These are phyloP conservation scores for Geococcyx californianus DNA, from an alignment of 2,113 vertebrate species.

Conservation along the genomic window DNA sequence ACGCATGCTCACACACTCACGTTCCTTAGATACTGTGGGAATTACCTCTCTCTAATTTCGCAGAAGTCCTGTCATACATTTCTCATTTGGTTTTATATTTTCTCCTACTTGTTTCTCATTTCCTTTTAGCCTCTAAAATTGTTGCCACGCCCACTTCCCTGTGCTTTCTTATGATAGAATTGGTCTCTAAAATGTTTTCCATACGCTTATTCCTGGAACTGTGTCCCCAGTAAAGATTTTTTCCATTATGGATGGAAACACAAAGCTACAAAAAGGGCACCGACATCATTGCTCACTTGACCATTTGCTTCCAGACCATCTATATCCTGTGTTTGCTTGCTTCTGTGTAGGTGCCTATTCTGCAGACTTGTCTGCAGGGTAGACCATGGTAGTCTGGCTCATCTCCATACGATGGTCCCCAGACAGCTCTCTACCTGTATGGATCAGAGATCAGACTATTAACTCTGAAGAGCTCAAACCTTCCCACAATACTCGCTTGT, in stretches of 20 bases:
- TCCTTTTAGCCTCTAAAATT: background rate
- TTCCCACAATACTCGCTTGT: background rate
- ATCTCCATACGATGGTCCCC: background rate
- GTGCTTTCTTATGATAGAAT: background rate
- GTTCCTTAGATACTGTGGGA: background rate
- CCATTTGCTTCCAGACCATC: background rate
- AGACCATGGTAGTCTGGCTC: background rate
- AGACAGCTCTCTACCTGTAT: background rate
- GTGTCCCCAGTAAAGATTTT: background rate
- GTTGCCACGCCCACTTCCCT: background rate
- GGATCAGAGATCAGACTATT: background rate
- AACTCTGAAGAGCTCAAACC: background rate
- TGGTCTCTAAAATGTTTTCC: background rate
- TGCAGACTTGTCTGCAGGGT: background rate
- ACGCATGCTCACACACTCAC: background rate
- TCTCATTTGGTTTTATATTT: background rate
- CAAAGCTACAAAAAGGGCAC: background rate
- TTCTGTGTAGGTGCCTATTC: background rate
- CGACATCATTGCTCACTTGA: background rate
- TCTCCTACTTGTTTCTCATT: background rate
- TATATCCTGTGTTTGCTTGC: background rate
- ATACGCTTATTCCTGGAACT: background rate
- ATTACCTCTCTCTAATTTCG: background rate
- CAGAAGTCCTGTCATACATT: background rate
- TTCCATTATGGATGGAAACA: background rate